Evolutionary conservation across 1,140 invertebrate genomes (phyloP).

Genomic region (Scaptomyza montana): DNA sequence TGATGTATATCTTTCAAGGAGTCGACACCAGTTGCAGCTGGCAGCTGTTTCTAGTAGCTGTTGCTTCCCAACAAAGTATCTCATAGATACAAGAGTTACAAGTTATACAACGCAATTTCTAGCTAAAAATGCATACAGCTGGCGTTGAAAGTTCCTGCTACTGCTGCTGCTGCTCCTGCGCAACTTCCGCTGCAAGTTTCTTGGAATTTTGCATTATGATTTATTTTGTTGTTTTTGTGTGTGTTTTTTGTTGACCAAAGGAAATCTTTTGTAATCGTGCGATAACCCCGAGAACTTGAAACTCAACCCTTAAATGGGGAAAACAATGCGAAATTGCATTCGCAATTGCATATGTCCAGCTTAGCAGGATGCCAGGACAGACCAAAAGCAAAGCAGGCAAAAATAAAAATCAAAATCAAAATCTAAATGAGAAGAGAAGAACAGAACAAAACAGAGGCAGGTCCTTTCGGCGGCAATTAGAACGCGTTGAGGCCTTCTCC

Average conservation of each 20-base stretch:
- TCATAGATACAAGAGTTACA: conserved; percentile 80
- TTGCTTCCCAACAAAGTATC: conserved; percentile 44
- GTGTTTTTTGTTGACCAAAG: conserved; percentile 57
- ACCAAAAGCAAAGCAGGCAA: conserved; percentile 7
- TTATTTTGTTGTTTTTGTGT: conserved; percentile 9
- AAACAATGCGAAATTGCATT: conserved; percentile 75
- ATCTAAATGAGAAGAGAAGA: not conserved
- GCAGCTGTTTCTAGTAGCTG: conserved; percentile 42
- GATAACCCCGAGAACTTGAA: conserved; percentile 78
- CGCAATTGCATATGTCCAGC: conserved; percentile 76
- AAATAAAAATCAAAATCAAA: too few species aligned
- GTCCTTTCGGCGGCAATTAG: conserved; percentile 77
- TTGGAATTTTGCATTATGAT: conserved; percentile 33
- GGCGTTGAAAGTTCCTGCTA: conserved; percentile 4
- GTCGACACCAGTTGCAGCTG: conserved; percentile 21
- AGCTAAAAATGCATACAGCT: conserved; percentile 27
- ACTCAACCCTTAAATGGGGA: conserved; percentile 68
- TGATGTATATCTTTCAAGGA: conserved; percentile 9
- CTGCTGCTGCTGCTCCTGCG: conserved; percentile 38
- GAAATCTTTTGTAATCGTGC: conserved; percentile 79
- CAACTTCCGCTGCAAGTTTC: conserved; percentile 72
- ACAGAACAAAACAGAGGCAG: conserved; percentile 40
- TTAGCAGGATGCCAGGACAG: conserved; percentile 69
- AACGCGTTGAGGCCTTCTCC: conserved; percentile 37
- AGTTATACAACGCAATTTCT: conserved; percentile 12